Base-by-base conservation (phyloP, 92 coral and sea anemone genomes). In the Heteractis magnifica region DNA sequence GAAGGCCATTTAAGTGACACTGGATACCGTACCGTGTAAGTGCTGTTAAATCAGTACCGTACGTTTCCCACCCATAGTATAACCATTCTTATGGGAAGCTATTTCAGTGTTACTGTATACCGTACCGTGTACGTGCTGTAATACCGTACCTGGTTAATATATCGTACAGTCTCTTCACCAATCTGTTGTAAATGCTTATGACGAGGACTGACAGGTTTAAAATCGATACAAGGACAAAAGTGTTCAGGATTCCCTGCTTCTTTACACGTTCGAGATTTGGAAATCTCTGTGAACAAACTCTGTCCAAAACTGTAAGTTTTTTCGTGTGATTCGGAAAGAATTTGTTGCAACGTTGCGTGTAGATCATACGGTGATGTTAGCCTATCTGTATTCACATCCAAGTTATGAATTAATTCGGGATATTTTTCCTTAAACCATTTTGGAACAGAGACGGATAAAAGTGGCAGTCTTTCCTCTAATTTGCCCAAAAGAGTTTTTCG, bases 301-400 rank as follows among this genome's bases (percentile, higher is more conserved):
- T 83, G 87, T 5, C 94, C 94, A 51, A 56, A 55, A 11, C 77
- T 79, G 52, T 79, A 56, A 1, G 56, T 19, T 18, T 86, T 86
- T 52, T 74, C 49, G 34, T 85, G 11, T 6, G 91, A 83, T 49
- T 88, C 72, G 0, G 85, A 71, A 14, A 91, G 86, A 13, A 91
- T 60, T 51, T 91, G 94, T n/a, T 82, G 81, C 5, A 91, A 49
- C 6, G 92, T 88, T 53, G 94, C 94, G 52, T 91, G 92, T 1
- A 91, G 78, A 77, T 91, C 94, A 51, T 58, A 91, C 1, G 94
- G 94, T 5, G 94, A 76, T 0, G 92, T 91, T 70, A 91, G 59
- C 1, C 88, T 75, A 0, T 88, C 49, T 49, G 83, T 75, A 76
- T 91, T 91, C 8, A 49, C 74, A 59, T 80, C 49, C 16, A 91